Conservation (phyloP, 2,797 vertebrate genomes). For the Tapera naevia region DNA sequence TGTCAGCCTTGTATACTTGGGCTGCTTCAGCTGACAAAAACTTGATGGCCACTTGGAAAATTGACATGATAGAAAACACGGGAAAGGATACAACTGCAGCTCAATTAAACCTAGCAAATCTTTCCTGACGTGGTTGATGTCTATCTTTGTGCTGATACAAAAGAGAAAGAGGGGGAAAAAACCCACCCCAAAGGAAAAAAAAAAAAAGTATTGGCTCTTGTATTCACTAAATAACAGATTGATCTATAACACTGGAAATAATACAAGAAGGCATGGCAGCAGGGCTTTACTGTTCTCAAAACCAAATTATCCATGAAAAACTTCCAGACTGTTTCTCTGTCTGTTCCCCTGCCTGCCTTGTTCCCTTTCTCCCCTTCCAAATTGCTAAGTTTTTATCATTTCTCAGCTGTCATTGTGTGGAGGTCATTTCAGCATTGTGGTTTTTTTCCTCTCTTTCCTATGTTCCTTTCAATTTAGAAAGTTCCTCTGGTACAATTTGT, state of each 20-base stretch:
- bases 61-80: constrained; percentile 64
- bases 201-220: background rate
- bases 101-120: constrained; percentile 45
- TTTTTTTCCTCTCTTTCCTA: background rate
- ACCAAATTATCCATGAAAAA: constrained; percentile 36
- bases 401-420: background rate
- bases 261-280: constrained; percentile 14
- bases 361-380: background rate
- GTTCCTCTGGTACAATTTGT: constrained; percentile 51
- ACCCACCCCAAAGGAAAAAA: background rate
- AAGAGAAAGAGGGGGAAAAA: background rate
- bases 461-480: constrained; percentile 41
- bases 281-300: constrained; percentile 3
- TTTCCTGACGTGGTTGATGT: background rate
- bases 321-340: background rate
- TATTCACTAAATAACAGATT: background rate
- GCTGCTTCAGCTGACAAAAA: constrained; percentile 59
- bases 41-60: constrained; percentile 69
- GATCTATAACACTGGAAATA: constrained; percentile 3
- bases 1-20: constrained; percentile 60
- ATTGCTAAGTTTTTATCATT: background rate
- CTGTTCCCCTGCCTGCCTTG: background rate
- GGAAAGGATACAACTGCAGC: constrained; percentile 22
- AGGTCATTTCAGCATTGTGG: background rate
- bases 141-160: background rate